Evolutionary conservation across 2,888 invertebrate species (phyloP).

Genomic region (Eupithecia subfuscata): DNA sequence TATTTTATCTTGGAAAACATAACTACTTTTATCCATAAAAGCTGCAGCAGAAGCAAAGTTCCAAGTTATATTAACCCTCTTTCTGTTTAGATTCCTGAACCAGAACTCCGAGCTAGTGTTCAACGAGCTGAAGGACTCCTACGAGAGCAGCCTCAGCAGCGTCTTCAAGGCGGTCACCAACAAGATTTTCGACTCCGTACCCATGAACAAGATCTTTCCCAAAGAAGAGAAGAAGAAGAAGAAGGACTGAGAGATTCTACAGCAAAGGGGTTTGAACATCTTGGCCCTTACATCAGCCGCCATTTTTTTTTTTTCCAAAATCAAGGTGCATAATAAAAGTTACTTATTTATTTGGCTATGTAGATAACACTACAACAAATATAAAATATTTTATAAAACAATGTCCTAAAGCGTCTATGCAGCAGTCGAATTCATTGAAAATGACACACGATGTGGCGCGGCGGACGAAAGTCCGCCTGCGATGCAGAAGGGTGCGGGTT

Average conservation of each 20-base stretch:
- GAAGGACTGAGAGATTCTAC: not conserved
- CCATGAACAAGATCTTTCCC: conserved; percentile 86
- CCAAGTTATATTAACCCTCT: not conserved
- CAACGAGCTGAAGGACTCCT: conserved; percentile 87
- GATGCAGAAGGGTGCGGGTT: too few species aligned
- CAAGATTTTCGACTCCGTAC: conserved; percentile 87
- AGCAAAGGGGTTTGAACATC: not conserved
- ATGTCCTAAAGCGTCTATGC: too few species aligned
- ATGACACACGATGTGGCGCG: too few species aligned
- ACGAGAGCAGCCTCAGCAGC: conserved; percentile 87
- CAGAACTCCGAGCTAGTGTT: conserved; percentile 87
- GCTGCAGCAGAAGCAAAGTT: not conserved
- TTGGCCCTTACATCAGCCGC: too few species aligned
- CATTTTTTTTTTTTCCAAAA: too few species aligned
- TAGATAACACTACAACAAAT: too few species aligned
- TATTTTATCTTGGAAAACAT: not conserved
- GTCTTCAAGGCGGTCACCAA: conserved; percentile 87
- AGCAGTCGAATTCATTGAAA: too few species aligned
- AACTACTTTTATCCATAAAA: not conserved
- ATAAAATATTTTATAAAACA: too few species aligned
- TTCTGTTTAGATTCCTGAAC: conserved; percentile 83
- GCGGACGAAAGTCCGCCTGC: too few species aligned
- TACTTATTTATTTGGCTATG: too few species aligned
- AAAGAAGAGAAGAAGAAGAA: conserved; percentile 58
- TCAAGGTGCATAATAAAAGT: too few species aligned